Percentiles rank a stretch among this genome's conserved stretches.
Evolutionary conservation across 2,797 vertebrate genomes (phyloP).

Genomic region (Scleropages formosus): DNA sequence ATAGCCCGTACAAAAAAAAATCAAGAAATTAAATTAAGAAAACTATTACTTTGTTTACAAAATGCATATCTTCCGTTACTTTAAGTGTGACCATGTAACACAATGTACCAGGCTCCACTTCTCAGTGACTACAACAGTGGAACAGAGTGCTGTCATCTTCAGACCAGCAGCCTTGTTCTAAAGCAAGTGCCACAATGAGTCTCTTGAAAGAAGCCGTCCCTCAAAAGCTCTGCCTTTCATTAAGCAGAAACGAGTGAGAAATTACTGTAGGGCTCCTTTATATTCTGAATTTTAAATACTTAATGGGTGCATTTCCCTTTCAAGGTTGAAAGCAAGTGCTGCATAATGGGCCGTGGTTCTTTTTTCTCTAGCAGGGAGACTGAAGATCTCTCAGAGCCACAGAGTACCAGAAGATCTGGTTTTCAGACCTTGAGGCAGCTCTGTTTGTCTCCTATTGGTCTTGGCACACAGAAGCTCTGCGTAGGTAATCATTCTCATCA

Average conservation of each 20-base stretch:
- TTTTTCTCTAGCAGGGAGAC: slow-evolving; percentile 56
- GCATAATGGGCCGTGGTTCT: slow-evolving; percentile 23
- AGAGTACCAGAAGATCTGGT: slow-evolving; percentile 70
- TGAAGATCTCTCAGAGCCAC: slow-evolving; percentile 59
- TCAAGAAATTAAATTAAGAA: no score
- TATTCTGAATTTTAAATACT: no score
- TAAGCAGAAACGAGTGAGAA: not conserved
- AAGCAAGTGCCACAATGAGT: not conserved
- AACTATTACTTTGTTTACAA: no score
- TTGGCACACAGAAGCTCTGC: slow-evolving; percentile 68
- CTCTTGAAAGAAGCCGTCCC: not conserved
- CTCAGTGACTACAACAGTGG: not conserved
- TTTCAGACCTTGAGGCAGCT: slow-evolving; percentile 75
- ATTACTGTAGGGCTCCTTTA: no score
- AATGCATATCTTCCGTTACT: no score
- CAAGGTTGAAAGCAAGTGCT: not conserved
- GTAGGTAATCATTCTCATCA: slow-evolving; percentile 60
- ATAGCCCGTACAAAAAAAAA: no score
- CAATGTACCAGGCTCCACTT: no score
- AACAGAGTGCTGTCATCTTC: no score
- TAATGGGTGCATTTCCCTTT: not conserved
- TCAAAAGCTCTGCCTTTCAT: not conserved
- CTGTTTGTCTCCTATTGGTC: slow-evolving; percentile 74
- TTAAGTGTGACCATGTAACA: no score
- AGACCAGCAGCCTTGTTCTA: not conserved